A percentile compares a stretch with the other conserved stretches of the same genome.
Evolutionary conservation across 2,888 invertebrate species (phyloP).

Genomic region (Sarcophaga subvicina): DNA sequence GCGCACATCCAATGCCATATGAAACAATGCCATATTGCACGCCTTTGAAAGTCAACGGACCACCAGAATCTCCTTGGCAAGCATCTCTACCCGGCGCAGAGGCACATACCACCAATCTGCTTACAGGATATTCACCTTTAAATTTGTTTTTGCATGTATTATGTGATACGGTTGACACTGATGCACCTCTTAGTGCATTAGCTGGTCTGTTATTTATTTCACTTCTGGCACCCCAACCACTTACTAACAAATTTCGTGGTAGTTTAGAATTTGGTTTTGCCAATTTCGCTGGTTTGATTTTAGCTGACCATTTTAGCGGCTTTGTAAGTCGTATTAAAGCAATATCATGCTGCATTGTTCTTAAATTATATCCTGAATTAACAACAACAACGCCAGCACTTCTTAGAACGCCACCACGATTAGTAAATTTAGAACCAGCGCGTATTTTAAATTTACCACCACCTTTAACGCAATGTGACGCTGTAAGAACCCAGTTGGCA

Average conservation of each 20-base stretch:
- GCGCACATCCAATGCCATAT: slow-evolving; percentile 43
- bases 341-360: slow-evolving; percentile 10
- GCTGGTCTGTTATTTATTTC: background rate
- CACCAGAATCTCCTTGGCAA: slow-evolving; percentile 48
- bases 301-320: background rate
- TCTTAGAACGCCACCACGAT: background rate
- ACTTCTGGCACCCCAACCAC: slow-evolving; percentile 28
- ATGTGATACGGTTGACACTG: background rate
- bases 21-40: slow-evolving; percentile 43
- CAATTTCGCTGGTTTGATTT: slow-evolving; percentile 4
- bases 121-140: background rate
- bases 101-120: slow-evolving; percentile 26
- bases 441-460: slow-evolving; percentile 22
- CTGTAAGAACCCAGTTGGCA: slow-evolving; percentile 37
- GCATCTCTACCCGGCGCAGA: slow-evolving; percentile 7
- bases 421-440: slow-evolving; percentile 15
- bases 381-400: slow-evolving; percentile 4
- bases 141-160: background rate
- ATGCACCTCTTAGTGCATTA: slow-evolving; percentile 14
- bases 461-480: slow-evolving; percentile 27
- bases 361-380: background rate
- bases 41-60: slow-evolving; percentile 6
- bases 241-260: slow-evolving; percentile 19
- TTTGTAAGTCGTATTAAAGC: slow-evolving; percentile 11
- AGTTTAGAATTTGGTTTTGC: background rate